Conservation (phyloP, 2,797 vertebrate species). For the Chaenodraco wilsoni region DNA sequence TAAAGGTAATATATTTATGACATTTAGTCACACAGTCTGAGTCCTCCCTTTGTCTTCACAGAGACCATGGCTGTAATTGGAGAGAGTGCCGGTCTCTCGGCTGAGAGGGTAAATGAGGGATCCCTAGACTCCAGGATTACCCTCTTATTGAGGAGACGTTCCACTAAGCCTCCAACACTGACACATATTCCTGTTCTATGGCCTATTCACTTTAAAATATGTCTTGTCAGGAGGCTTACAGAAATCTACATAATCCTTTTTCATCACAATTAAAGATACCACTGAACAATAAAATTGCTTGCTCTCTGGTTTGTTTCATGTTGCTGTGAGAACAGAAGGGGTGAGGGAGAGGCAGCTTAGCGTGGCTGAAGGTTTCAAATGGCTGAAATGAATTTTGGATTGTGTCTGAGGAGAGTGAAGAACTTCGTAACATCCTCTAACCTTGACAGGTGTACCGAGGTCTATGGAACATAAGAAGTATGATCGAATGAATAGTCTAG, state of each 20-base stretch:
- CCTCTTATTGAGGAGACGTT: conserved; percentile 86
- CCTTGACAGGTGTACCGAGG: conserved; percentile 34
- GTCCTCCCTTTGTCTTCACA: conserved; percentile 75
- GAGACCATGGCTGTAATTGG: conserved; percentile 77
- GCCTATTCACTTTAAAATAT: conserved; percentile 88
- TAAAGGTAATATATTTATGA: conserved; percentile 72
- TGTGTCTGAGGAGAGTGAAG: conserved; percentile 21
- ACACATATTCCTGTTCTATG: conserved; percentile 86
- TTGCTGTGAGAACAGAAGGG: conserved; percentile 71
- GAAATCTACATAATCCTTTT: conserved; percentile 89
- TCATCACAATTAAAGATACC: conserved; percentile 90
- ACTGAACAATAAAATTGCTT: conserved; percentile 90
- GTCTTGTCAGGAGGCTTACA: conserved; percentile 87
- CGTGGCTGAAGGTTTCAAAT: conserved; percentile 62
- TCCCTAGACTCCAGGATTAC: conserved; percentile 87
- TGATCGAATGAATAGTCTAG: conserved; percentile 1
- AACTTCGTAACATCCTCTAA: conserved; percentile 34
- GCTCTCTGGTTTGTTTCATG: conserved; percentile 87
- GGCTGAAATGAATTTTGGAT: conserved; percentile 52
- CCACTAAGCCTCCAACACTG: conserved; percentile 85
- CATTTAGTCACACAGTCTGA: conserved; percentile 78
- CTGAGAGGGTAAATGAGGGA: conserved; percentile 84
- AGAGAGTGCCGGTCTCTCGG: conserved; percentile 80
- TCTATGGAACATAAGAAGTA: background rate
- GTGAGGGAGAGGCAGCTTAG: conserved; percentile 56